These are phyloP conservation scores for Pissodes strobi DNA, from an alignment of 1,140 invertebrate genomes.

Conservation along the genomic window DNA sequence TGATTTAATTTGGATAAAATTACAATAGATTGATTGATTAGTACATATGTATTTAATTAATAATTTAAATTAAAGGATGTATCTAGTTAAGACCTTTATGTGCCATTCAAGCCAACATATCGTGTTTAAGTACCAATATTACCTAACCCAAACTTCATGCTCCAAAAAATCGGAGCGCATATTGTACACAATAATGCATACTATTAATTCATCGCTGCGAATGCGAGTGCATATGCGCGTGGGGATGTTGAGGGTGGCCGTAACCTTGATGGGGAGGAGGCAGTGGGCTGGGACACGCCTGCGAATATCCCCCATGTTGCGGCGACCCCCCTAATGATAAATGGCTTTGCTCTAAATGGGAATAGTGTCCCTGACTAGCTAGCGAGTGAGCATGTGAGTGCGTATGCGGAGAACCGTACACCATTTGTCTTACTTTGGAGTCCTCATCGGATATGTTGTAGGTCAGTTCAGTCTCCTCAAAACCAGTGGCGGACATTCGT, in stretches of 20 bases:
- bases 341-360: slow-evolving; percentile 53
- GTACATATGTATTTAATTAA: too few relatives aligned
- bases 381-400: slow-evolving; percentile 61
- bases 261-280: slow-evolving; percentile 66
- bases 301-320: slow-evolving; percentile 65
- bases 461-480: slow-evolving; percentile 97
- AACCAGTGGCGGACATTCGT: slow-evolving; percentile 96
- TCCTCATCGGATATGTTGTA: slow-evolving; percentile 95
- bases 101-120: too few relatives aligned
- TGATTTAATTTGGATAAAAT: too few relatives aligned
- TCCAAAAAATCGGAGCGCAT: too few relatives aligned
- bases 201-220: slow-evolving; percentile 66
- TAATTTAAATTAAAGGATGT: too few relatives aligned
- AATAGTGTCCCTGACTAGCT: slow-evolving; percentile 50
- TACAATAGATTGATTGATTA: too few relatives aligned
- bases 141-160: too few relatives aligned
- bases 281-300: slow-evolving; percentile 62
- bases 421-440: slow-evolving; percentile 94
- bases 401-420: slow-evolving; percentile 76
- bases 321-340: slow-evolving; percentile 59
- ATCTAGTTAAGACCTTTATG: too few relatives aligned
- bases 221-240: slow-evolving; percentile 67
- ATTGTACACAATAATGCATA: too few relatives aligned
- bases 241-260: slow-evolving; percentile 65
- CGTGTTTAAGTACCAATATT: too few relatives aligned